A percentile compares a stretch with the other conserved stretches of the same genome.
Conservation (phyloP, 2,888 invertebrate species). For the Gryllus longicercus region DNA sequence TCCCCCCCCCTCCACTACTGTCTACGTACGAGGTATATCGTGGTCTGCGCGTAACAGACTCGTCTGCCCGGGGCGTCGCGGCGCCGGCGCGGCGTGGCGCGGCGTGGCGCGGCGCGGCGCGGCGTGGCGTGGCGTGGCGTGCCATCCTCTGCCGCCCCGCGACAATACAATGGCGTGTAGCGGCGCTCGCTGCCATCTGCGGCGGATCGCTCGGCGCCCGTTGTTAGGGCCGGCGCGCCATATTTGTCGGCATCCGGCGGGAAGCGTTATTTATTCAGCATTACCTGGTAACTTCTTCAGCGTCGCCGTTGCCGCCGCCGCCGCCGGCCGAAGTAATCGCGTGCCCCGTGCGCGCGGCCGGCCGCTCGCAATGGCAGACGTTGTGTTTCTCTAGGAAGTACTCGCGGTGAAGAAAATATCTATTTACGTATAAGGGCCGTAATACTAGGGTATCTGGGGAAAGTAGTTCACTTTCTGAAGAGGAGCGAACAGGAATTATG, state of each 20-base stretch:
- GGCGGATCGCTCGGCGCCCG: neutral
- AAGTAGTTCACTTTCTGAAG: no score
- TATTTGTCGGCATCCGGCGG: neutral
- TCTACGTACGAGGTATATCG: no score
- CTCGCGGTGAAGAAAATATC: no score
- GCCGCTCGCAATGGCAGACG: no score
- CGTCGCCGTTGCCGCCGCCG: neutral
- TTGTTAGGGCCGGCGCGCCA: neutral
- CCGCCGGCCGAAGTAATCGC: no score
- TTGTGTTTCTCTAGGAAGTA: no score
- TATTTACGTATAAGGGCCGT: no score
- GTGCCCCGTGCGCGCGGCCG: no score
- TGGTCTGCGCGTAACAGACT: neutral
- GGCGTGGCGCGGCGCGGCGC: neutral
- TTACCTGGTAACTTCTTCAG: constrained; percentile 8
- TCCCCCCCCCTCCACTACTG: no score
- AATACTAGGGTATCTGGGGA: no score
- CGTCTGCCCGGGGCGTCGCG: neutral
- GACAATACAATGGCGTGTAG: constrained; percentile 17
- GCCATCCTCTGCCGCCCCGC: neutral
- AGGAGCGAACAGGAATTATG: no score
- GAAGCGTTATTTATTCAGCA: constrained; percentile 9
- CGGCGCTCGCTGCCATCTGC: neutral
- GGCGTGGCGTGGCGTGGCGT: neutral
- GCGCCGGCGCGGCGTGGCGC: neutral